Evolutionary conservation across 2,888 invertebrate species (phyloP).

Genomic region (Magallana nippona): DNA sequence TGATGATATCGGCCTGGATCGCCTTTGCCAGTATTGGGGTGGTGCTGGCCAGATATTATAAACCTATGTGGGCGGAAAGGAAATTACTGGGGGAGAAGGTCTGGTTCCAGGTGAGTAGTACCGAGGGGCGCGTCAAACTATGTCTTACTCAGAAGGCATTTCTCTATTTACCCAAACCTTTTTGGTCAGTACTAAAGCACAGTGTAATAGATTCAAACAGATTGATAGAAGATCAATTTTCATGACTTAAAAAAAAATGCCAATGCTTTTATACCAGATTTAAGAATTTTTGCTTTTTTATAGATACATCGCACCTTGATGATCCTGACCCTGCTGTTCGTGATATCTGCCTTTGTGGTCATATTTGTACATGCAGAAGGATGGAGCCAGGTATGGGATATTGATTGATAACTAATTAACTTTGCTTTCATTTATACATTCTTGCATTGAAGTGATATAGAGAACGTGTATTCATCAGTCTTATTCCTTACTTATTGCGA

Average conservation of each 20-base stretch:
- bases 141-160: no score
- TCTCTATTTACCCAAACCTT: no score
- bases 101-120: conserved; percentile 77
- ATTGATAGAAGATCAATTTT: no score
- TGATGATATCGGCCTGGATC: conserved; percentile 80
- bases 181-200: no score
- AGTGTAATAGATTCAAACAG: no score
- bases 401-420: not conserved
- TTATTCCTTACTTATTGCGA: no score
- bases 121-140: not conserved
- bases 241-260: no score
- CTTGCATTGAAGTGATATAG: no score
- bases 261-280: not conserved
- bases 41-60: conserved; percentile 78
- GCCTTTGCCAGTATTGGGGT: conserved; percentile 77
- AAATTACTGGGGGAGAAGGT: conserved; percentile 71
- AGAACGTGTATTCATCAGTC: no score
- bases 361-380: conserved; percentile 76
- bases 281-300: conserved; percentile 21
- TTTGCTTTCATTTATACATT: no score
- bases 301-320: conserved; percentile 69
- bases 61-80: conserved; percentile 76
- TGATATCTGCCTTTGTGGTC: conserved; percentile 73
- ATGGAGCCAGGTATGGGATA: conserved; percentile 68
- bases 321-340: conserved; percentile 65